Base-by-base conservation (phyloP, 2,888 invertebrate genomes). In the Ectemnius lituratus region DNA sequence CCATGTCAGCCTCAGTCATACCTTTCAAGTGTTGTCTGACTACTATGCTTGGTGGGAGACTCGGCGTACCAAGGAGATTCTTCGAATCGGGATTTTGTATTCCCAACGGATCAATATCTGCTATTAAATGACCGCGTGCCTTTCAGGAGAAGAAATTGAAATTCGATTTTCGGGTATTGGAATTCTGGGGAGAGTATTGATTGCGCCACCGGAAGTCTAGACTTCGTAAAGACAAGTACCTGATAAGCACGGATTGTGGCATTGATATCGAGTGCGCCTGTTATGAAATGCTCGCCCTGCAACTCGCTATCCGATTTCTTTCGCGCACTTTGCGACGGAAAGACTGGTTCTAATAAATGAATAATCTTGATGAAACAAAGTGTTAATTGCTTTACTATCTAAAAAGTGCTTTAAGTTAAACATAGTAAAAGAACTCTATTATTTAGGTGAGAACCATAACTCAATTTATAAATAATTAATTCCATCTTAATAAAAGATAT, bases 71-170 rank as follows among this genome's bases (percentile, higher is more conserved):
- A 49, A 84, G 84, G 4, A 89, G 67, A 28, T 85, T 86, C 0
- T 73, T 49, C 0, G 88, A 87, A 3, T 88, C 87, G 0, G 88
- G 79, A 77, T 89, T 88, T 64, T 88, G 88, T 46, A 97, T 94
- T 81, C 93, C 94, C 79, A 97, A 92, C 4, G 97, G 97, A 91
- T 97, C 97, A 80, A 95, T 92, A 88, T 95, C 95, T 59, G 97
- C 96, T 84, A 96, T 93, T 86, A 96, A 94, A 91, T 97, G 97
- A 71, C 97, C 97, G 80, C 97, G 94, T 80, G 94, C 93, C 96
- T 97, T 5, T 62, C 8, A 37, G 11, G 6, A 16, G 68, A 66
- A 16, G 65, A 66, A 20, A 74, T 18, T 13, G n/a, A 5, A 14
- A 49, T n/a, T 14, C n/a, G 61, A 56, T 18, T 18, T 20, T 20